Evolutionary conservation across 2,888 invertebrate genomes (phyloP).

Genomic region (Plebejus melissa): DNA sequence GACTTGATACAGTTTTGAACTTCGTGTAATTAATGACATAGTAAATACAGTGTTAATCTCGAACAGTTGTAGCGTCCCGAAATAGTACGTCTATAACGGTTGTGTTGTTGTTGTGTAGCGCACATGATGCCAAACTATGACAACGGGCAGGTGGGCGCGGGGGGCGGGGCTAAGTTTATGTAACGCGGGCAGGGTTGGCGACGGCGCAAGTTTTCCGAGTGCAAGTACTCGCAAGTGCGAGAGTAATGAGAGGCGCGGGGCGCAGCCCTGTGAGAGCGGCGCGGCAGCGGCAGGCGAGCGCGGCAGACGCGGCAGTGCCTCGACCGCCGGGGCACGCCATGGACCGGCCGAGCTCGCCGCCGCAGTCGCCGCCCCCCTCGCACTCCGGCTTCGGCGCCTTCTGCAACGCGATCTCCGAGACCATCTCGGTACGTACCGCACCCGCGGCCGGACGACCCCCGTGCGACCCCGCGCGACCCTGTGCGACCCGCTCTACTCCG

Average conservation of each 20-base stretch:
- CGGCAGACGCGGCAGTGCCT: constrained; percentile 58
- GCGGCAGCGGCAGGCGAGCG: constrained; percentile 47
- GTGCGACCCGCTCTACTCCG: constrained; percentile 31
- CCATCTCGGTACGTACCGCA: constrained; percentile 69
- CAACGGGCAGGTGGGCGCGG: constrained; percentile 73
- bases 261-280: background rate
- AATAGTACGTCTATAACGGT: constrained; percentile 73
- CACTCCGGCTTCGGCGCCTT: constrained; percentile 71
- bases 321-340: constrained; percentile 59
- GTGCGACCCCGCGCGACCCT: constrained; percentile 34
- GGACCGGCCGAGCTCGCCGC: constrained; percentile 60
- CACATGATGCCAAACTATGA: constrained; percentile 71
- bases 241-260: background rate
- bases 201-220: background rate
- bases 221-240: background rate
- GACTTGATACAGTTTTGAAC: background rate
- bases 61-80: constrained; percentile 52
- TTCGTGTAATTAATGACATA: constrained; percentile 18
- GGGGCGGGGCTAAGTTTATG: constrained; percentile 59
- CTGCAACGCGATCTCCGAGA: constrained; percentile 75
- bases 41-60: constrained; percentile 39
- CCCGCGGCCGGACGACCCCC: constrained; percentile 32
- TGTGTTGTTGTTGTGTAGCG: constrained; percentile 72
- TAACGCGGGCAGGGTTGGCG: constrained; percentile 46
- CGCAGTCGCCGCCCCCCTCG: constrained; percentile 48